A percentile compares a stretch with the other conserved stretches of the same genome.
These are phyloP conservation scores for Drosophila ironensis DNA, from an alignment of 1,140 invertebrate genomes.

Conservation along the genomic window DNA sequence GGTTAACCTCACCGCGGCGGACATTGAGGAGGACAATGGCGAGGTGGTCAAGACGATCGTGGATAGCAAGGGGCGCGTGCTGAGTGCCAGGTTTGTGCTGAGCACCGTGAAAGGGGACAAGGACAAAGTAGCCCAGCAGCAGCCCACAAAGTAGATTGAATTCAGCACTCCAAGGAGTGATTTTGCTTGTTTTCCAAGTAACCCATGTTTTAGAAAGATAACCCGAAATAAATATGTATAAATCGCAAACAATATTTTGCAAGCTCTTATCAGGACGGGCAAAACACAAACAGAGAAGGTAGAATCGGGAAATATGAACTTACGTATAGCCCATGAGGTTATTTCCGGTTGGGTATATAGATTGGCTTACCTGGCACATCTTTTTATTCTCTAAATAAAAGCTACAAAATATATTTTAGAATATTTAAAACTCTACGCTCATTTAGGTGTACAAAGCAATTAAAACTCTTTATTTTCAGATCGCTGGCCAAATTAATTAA, in stretches of 20 bases:
- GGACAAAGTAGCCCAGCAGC: background rate
- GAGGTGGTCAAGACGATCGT: slow-evolving; percentile 61
- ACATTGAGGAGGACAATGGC: slow-evolving; percentile 51
- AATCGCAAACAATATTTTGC: no score
- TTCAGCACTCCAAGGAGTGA: no score
- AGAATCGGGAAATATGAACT: no score
- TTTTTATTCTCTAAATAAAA: background rate
- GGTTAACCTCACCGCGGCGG: slow-evolving; percentile 39
- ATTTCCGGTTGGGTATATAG: no score
- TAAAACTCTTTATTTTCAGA: slow-evolving; percentile 26
- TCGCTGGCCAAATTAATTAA: slow-evolving; percentile 37
- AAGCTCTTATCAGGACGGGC: no score
- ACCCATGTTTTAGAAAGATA: no score
- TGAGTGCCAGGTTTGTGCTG: slow-evolving; percentile 58
- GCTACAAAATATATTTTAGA: slow-evolving; percentile 43
- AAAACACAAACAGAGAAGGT: no score
- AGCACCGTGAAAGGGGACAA: slow-evolving; percentile 42
- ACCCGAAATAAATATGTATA: no score
- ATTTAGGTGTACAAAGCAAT: slow-evolving; percentile 15
- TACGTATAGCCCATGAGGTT: background rate
- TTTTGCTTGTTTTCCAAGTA: no score
- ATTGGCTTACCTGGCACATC: slow-evolving; percentile 38
- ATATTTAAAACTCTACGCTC: slow-evolving; percentile 14
- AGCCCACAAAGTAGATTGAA: slow-evolving; percentile 40
- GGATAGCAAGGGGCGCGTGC: slow-evolving; percentile 58